Conservation (phyloP, 2,113 vertebrate species). For the Trogon surrucura region DNA sequence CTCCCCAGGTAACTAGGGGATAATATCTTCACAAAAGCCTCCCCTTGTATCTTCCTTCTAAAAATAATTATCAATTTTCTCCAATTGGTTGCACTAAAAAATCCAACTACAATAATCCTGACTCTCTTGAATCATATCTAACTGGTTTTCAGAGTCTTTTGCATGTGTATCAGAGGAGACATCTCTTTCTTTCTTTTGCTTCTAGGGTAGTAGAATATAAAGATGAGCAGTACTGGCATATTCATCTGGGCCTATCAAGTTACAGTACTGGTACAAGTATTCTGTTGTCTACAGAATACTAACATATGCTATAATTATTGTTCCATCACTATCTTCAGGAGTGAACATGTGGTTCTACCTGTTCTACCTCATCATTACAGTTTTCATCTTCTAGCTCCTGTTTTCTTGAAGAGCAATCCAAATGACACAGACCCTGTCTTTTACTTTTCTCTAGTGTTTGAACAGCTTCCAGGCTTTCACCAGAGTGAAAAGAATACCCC, state of each 20-base stretch:
- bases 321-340: conserved; percentile 41
- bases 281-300: background rate
- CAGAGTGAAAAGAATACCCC: background rate
- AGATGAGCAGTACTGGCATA: background rate
- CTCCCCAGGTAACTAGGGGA: background rate
- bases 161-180: background rate
- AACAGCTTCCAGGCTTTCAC: conserved; percentile 38
- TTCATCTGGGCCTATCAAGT: background rate
- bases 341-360: conserved; percentile 34
- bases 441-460: background rate
- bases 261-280: background rate
- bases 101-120: background rate
- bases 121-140: background rate
- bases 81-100: background rate
- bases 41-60: background rate
- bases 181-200: background rate
- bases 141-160: background rate
- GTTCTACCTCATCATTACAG: background rate
- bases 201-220: background rate
- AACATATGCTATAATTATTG: conserved; percentile 32
- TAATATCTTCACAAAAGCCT: background rate
- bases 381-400: conserved; percentile 30
- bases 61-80: background rate
- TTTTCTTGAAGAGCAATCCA: conserved; percentile 34
- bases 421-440: conserved; percentile 9